phyloP scores from a whole-genome alignment of 30 jellyfish, hydroid and myxozoan genomes.

The Catostylus mosaicus region DNA sequence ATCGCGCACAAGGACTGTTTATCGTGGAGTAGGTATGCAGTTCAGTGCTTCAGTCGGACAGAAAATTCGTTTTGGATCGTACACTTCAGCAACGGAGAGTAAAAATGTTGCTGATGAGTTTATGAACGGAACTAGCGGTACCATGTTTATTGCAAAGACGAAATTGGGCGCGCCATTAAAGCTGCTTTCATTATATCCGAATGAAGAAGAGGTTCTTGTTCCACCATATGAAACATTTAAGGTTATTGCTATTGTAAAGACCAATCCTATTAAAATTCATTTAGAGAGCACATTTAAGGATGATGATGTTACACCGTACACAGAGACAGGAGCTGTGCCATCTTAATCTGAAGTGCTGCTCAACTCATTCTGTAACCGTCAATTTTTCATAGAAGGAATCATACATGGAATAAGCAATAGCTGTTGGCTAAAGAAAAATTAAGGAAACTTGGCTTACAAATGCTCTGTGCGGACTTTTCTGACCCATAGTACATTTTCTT shows the following conservation, averaged over 20 bases:
- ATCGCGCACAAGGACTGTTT: conserved; percentile 31
- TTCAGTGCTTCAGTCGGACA: conserved; percentile 59
- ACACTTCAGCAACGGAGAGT: conserved; percentile 52
- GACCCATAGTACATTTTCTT: too few relatives aligned
- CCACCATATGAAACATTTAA: conserved; percentile 67
- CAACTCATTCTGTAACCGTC: too few relatives aligned
- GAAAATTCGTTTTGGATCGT: conserved; percentile 59
- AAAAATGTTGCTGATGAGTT: conserved; percentile 48
- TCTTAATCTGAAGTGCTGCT: too few relatives aligned
- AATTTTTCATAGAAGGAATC: too few relatives aligned
- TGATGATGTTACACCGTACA: conserved; percentile 10
- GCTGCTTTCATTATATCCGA: conserved; percentile 53
- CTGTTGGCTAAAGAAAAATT: too few relatives aligned
- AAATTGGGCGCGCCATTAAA: conserved; percentile 58
- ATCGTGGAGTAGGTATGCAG: conserved; percentile 47
- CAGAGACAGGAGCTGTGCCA: conserved; percentile 38
- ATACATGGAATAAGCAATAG: too few relatives aligned
- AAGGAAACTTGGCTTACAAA: too few relatives aligned
- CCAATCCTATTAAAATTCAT: conserved; percentile 23
- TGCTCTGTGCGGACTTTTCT: too few relatives aligned
- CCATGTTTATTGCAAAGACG: conserved; percentile 38
- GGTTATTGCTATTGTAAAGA: conserved; percentile 22
- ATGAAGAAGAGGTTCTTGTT: conserved; percentile 61
- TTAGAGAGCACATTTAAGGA: conserved; percentile 39
- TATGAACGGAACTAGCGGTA: conserved; percentile 38